Conservation (phyloP, 2,888 invertebrate species). For the Panzeria rudis region DNA sequence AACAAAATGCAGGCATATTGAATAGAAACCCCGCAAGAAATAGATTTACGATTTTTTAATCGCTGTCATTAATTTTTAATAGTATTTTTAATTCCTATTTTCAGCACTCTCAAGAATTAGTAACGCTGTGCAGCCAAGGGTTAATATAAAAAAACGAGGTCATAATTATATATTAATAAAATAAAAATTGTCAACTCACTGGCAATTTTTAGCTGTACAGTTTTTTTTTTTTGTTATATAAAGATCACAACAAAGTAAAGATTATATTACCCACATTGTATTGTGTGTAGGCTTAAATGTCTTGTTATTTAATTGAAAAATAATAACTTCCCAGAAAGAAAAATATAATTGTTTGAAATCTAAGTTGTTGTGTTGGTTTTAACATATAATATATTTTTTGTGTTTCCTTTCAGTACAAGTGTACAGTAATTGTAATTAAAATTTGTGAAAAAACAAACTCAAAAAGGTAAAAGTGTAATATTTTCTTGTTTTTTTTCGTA, state of each 20-base stretch:
- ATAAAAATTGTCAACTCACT: slow-evolving; percentile 28
- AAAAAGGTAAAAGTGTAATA: slow-evolving; percentile 48
- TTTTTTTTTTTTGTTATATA: background rate
- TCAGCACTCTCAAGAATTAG: background rate
- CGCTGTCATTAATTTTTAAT: too few species aligned
- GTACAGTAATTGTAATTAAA: background rate
- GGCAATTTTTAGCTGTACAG: background rate
- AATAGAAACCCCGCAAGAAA: too few species aligned
- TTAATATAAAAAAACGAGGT: slow-evolving; percentile 24
- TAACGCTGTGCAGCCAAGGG: background rate
- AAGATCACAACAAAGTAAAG: background rate
- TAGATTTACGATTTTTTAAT: too few species aligned
- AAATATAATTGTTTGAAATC: slow-evolving; percentile 22
- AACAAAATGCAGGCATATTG: too few species aligned
- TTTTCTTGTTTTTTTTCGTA: slow-evolving; percentile 20
- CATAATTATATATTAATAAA: slow-evolving; percentile 28
- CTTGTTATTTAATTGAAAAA: slow-evolving; percentile 29
- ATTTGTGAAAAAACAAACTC: background rate
- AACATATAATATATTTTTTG: slow-evolving; percentile 22
- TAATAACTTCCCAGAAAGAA: slow-evolving; percentile 4
- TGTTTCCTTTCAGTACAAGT: background rate
- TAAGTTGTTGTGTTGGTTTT: slow-evolving; percentile 52
- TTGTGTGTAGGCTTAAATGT: slow-evolving; percentile 47
- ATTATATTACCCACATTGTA: slow-evolving; percentile 44
- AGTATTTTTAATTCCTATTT: too few species aligned